Evolutionary conservation across 2,113 vertebrate species (phyloP), one percentile per base, ranked within the genome.

Genomic region (Epinephelus fuscoguttatus): DNA sequence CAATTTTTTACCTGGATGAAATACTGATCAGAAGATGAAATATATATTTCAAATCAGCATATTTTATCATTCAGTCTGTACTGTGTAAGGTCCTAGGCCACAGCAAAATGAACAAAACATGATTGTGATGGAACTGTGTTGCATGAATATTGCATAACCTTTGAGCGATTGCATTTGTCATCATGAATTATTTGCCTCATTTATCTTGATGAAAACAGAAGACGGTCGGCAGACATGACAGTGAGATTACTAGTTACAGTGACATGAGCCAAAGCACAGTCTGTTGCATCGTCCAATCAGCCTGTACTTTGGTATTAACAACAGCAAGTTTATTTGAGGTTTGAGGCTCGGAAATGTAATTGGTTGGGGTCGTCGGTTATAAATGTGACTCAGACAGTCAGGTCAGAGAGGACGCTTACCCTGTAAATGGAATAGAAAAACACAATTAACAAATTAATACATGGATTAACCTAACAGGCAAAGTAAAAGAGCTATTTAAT

Each of bases 161-260:
- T 17, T 63, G 18, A 56, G 23, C 2, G n/a, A 52, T 27, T 25
- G 6, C n/a, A 59, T 69, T 63, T 79, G 76, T 74, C 76, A 49
- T 12, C 25, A 63, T 42, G 12, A 61, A 74, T 80, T 40, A 69
- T 75, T 53, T 56, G 4, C 12, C 49, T 47, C 7, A 60, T 78
- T 72, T 21, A 56, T 55, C 60, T 47, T 56, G 15, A 62, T 68
- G 56, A n/a, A 25, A 5, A 37, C 50, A 6, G 64, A 8, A n/a
- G 40, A 14, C 10, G 2, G 6, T 18, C 12, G 0, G n/a, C 21
- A 67, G 23, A 67, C 57, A 61, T 33, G 7, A n/a, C 57, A 55
- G 21, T 45, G 17, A 52, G 7, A 52, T 78, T 21, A 71, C 12
- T 50, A 33, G 25, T 61, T 11, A 45, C 52, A 15, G 33, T 23